These are phyloP conservation scores for Hylia prasina DNA, from an alignment of 2,113 vertebrate species.

Conservation along the genomic window DNA sequence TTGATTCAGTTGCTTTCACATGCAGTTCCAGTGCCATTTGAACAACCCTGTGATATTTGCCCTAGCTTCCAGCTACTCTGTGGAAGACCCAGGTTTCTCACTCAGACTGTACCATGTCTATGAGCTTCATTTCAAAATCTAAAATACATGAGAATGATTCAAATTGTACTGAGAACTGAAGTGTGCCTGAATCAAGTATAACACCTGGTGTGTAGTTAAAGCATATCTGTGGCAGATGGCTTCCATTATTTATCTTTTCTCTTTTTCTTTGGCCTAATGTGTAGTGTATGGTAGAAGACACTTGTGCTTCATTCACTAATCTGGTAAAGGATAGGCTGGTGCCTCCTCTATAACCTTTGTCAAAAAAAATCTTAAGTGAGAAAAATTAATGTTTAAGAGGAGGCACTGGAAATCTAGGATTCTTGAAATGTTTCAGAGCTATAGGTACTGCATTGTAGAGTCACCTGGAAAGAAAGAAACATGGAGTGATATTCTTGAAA, in stretches of 20 bases:
- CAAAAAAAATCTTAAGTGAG: background rate
- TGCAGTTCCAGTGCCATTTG: background rate
- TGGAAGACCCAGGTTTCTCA: background rate
- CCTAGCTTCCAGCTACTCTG: background rate
- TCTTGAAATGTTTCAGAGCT: background rate
- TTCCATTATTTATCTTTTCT: background rate
- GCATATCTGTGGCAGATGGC: background rate
- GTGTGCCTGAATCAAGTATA: background rate
- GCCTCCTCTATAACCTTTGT: background rate
- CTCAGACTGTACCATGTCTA: background rate
- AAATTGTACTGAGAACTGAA: background rate
- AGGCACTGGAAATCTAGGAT: background rate
- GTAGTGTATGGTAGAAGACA: background rate
- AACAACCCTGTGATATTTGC: background rate
- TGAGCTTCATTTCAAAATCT: background rate
- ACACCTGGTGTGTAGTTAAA: background rate
- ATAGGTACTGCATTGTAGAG: background rate
- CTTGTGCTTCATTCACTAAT: background rate
- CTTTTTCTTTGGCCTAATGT: background rate
- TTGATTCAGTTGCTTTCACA: background rate
- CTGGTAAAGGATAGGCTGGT: background rate
- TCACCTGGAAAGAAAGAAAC: background rate
- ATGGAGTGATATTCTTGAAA: background rate
- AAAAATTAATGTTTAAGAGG: background rate
- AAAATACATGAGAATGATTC: background rate